Percentiles rank a stretch among this genome's conserved stretches.
phyloP scores from a whole-genome alignment of 2,888 invertebrate species.

The Chesias legatella region DNA sequence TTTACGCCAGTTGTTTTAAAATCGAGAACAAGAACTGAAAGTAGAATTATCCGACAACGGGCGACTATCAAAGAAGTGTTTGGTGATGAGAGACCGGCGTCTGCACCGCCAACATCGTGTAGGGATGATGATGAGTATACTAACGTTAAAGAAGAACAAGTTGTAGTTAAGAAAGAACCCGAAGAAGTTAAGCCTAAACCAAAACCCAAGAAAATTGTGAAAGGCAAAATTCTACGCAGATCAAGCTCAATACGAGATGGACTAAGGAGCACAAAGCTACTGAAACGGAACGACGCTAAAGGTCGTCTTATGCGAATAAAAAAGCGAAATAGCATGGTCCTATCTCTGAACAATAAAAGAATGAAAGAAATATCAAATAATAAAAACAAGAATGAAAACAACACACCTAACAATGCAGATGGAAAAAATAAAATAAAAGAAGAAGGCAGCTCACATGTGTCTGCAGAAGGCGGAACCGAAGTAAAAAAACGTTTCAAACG shows the following conservation, averaged over 20 bases:
- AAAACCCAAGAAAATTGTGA: slow-evolving; percentile 64
- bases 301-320: slow-evolving; percentile 67
- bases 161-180: slow-evolving; percentile 55
- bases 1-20: slow-evolving; percentile 87
- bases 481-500: slow-evolving; percentile 80
- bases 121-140: slow-evolving; percentile 59
- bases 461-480: slow-evolving; percentile 55
- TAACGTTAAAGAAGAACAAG: slow-evolving; percentile 48
- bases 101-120: slow-evolving; percentile 87
- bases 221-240: slow-evolving; percentile 60
- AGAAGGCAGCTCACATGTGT: slow-evolving; percentile 46
- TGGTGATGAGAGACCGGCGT: slow-evolving; percentile 89
- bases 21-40: slow-evolving; percentile 88
- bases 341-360: slow-evolving; percentile 64
- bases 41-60: slow-evolving; percentile 84
- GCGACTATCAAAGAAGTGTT: slow-evolving; percentile 91
- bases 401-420: slow-evolving; percentile 42
- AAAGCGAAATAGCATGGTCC: slow-evolving; percentile 71
- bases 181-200: slow-evolving; percentile 59
- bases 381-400: slow-evolving; percentile 59
- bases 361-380: slow-evolving; percentile 57
- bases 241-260: slow-evolving; percentile 73
- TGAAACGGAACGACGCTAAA: slow-evolving; percentile 71
- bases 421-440: slow-evolving; percentile 70
- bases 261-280: slow-evolving; percentile 66